phyloP scores from a whole-genome alignment of 2,797 vertebrate genomes.

The Natrix natrix region DNA sequence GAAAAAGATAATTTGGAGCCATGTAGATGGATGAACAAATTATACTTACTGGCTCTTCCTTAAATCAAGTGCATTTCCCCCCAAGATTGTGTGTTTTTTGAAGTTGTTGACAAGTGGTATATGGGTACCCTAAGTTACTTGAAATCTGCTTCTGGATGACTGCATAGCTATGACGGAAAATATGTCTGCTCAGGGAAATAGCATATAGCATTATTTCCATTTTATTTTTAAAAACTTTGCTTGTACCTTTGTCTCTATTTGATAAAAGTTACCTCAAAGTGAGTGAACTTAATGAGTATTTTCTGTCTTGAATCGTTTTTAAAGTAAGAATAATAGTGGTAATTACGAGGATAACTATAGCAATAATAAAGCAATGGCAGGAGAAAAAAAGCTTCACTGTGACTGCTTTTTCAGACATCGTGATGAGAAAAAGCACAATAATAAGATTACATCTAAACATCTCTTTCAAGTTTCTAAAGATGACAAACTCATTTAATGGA shows the following conservation, averaged over 20 bases:
- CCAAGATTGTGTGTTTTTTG: not conserved
- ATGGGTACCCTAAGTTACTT: not conserved
- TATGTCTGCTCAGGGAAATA: not conserved
- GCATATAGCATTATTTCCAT: not conserved
- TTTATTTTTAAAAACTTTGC: not conserved
- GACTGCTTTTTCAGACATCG: conserved; percentile 33
- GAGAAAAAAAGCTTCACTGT: conserved; percentile 2
- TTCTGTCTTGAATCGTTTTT: not conserved
- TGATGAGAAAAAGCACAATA: not conserved
- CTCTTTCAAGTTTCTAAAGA: conserved; percentile 24
- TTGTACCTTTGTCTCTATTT: not conserved
- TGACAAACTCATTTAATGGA: conserved; percentile 36
- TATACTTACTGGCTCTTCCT: not conserved
- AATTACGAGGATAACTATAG: not conserved
- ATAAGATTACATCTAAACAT: conserved; percentile 15
- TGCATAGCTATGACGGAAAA: not conserved
- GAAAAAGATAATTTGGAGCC: not conserved
- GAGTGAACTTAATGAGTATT: not conserved
- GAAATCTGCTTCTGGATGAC: not conserved
- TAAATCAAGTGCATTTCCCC: not conserved
- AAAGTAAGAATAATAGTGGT: not conserved
- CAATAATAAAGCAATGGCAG: not conserved
- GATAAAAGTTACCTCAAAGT: not conserved
- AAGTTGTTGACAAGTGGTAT: not conserved
- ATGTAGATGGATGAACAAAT: not conserved